phyloP scores from a whole-genome alignment of 2,113 vertebrate genomes.

The Isurus oxyrinchus region DNA sequence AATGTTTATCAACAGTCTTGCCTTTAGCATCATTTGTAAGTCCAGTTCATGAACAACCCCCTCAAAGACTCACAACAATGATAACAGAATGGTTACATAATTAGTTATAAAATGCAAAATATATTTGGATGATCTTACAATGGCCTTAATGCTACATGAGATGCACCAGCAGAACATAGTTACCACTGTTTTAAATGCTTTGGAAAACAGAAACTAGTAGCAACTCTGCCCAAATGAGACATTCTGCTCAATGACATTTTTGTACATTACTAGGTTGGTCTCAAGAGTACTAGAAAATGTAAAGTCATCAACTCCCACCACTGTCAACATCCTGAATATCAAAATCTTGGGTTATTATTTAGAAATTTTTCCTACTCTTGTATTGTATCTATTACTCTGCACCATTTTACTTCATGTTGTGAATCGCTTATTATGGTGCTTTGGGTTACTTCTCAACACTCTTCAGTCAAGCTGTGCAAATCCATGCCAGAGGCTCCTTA shows the following conservation, averaged over 20 bases:
- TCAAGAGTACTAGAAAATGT: neutral
- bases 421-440: neutral
- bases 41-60: too few species aligned
- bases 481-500: neutral
- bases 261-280: neutral
- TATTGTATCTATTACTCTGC: neutral
- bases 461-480: neutral
- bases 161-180: neutral
- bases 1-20: too few species aligned
- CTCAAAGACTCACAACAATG: too few species aligned
- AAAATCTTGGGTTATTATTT: neutral
- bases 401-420: neutral
- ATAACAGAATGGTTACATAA: too few species aligned
- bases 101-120: too few species aligned
- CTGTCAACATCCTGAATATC: neutral
- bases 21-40: too few species aligned
- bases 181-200: neutral
- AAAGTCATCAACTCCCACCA: neutral
- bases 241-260: neutral
- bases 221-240: neutral
- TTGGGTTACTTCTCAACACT: neutral
- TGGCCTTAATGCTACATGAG: too few species aligned
- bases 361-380: neutral
- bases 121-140: too few species aligned
- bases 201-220: neutral